Conservation (phyloP, 92 coral and sea anemone genomes). For the Epizoanthus illoricatus region DNA sequence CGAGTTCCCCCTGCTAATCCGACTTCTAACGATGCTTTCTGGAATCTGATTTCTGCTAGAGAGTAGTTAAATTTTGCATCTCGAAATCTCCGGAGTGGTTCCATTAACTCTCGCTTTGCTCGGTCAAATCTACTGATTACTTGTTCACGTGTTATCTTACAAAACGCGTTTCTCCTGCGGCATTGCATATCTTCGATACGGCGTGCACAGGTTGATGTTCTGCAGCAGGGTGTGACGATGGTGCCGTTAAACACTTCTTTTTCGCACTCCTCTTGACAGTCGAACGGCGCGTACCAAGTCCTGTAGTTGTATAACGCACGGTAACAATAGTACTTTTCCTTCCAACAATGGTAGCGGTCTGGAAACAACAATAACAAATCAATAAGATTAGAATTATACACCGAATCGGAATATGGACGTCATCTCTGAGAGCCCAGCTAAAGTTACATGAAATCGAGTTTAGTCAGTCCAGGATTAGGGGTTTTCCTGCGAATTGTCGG, state of each 20-base stretch:
- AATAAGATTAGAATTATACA: background rate
- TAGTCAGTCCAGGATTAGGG: too few species aligned
- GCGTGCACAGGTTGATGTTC: conserved; percentile 50
- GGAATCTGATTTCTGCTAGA: conserved; percentile 54
- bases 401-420: too few species aligned
- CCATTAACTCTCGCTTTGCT: conserved; percentile 32
- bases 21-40: conserved; percentile 44
- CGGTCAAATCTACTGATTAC: conserved; percentile 45
- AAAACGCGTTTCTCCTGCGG: conserved; percentile 58
- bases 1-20: conserved; percentile 51
- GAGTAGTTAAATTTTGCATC: conserved; percentile 43
- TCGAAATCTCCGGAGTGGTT: conserved; percentile 41
- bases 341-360: conserved; percentile 48
- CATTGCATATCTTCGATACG: conserved; percentile 54
- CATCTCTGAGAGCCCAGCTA: too few species aligned
- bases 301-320: conserved; percentile 48
- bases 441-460: too few species aligned
- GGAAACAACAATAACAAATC: background rate
- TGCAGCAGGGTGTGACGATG: conserved; percentile 67
- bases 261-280: conserved; percentile 65
- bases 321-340: conserved; percentile 42
- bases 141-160: conserved; percentile 51
- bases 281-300: conserved; percentile 43
- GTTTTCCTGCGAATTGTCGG: too few species aligned
- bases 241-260: conserved; percentile 56